Evolutionary conservation across 2,797 vertebrate genomes (phyloP), one percentile per base, ranked within the genome.

Genomic region (Lithobates pipiens): DNA sequence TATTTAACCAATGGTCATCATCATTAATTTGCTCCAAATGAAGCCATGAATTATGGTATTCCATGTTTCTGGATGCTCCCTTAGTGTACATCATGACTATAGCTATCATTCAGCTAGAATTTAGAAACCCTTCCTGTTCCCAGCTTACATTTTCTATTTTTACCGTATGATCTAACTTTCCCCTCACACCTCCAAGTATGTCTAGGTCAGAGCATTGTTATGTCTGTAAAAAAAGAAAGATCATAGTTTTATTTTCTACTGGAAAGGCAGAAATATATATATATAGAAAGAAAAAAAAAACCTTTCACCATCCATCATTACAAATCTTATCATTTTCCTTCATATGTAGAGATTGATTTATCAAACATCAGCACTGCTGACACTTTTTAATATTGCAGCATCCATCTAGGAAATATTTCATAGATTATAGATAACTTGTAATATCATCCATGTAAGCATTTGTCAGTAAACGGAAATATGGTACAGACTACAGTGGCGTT

Each of bases 251-350:
- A 57, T 80, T 80, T 80, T 72, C 46, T 39, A 50, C 69, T 46
- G 78, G 69, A 73, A 54, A 78, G 50, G 69, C 46, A 78, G 54
- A 78, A 54, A 79, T 77, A 61, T 65, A 46, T 79, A 85, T 74
- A 44, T 11, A 13, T 79, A 67, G 21, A 39, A 39, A 65, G 16
- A 57, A 23, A 39, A 65, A n/a, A 27, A 57, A 74, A 79, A 70
- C 46, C 69, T 68, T 70, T 74, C 57, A 29, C 76, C 34, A 79
- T 85, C 76, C 83, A 79, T 79, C 83, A 85, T 36, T 25, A 32
- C 76, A 72, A 78, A 85, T 77, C 83, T 73, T 85, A 85, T 84
- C 74, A 57, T 68, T 79, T 46, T 50, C 83, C 83, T 74, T 85
- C 57, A 72, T 73, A 73, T 21, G 70, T 65, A 79, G 54, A 54